These are phyloP conservation scores for Scartelaos histophorus DNA, from an alignment of 2,113 vertebrate genomes.

Conservation along the genomic window DNA sequence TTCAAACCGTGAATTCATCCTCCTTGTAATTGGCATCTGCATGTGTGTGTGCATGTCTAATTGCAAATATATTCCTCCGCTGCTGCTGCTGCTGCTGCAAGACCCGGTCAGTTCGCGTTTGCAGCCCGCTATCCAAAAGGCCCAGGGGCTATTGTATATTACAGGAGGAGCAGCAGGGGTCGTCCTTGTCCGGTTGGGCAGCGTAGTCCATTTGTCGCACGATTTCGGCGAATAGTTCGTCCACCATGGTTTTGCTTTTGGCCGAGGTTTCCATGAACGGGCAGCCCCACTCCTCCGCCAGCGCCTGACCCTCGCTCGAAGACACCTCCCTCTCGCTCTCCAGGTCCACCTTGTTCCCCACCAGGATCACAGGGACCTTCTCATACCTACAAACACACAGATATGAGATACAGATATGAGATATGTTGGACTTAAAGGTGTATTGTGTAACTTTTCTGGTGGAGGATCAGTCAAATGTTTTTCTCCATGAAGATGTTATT, in stretches of 20 bases:
- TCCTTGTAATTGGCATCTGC: slow-evolving; percentile 50
- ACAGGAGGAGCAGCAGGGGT: slow-evolving; percentile 97
- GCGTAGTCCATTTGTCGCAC: slow-evolving; percentile 99
- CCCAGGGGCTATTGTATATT: slow-evolving; percentile 92
- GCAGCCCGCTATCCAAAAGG: slow-evolving; percentile 27
- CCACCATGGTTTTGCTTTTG: slow-evolving; percentile 99
- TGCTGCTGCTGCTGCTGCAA: slow-evolving; percentile 42
- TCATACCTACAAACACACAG: slow-evolving; percentile 84
- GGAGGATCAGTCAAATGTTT: no score
- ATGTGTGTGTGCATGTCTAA: slow-evolving; percentile 29
- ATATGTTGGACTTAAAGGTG: slow-evolving; percentile 4
- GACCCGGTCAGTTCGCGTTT: slow-evolving; percentile 32
- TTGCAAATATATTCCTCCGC: slow-evolving; percentile 39
- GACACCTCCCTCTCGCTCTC: slow-evolving; percentile 97
- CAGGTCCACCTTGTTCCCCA: slow-evolving; percentile 99
- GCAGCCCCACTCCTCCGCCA: slow-evolving; percentile 98
- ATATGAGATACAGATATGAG: no score
- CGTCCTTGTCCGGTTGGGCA: slow-evolving; percentile 96
- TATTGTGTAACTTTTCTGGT: neutral
- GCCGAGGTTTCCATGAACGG: slow-evolving; percentile 99
- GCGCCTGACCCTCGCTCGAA: slow-evolving; percentile 88
- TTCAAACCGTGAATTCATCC: slow-evolving; percentile 48
- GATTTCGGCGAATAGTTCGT: slow-evolving; percentile 98
- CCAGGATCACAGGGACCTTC: slow-evolving; percentile 98
- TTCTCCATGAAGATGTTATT: no score